These are phyloP conservation scores for Nycticebus coucang DNA, from an alignment of 2,113 vertebrate species.

Conservation along the genomic window DNA sequence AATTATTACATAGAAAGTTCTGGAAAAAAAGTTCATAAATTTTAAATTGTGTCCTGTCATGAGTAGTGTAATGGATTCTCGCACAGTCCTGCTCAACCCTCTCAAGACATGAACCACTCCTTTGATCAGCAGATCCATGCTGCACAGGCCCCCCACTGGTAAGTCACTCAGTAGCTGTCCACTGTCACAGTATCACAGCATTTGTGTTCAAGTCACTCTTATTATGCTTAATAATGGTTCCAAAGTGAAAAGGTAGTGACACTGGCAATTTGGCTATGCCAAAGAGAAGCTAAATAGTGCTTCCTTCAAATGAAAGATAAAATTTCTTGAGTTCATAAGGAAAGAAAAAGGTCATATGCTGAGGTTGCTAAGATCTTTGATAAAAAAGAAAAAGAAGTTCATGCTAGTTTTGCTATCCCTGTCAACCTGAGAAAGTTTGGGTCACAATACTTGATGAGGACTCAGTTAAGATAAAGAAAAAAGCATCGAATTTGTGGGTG, in stretches of 20 bases:
- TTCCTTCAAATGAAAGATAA: background rate
- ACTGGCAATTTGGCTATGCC: too few species aligned
- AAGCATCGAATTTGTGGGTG: too few species aligned
- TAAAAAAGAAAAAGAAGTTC: too few species aligned
- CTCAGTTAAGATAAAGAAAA: too few species aligned
- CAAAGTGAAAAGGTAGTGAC: background rate
- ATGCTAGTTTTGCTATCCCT: too few species aligned
- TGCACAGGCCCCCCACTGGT: background rate
- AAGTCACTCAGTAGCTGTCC: background rate
- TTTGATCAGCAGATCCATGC: background rate
- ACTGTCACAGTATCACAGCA: background rate
- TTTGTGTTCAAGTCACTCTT: background rate
- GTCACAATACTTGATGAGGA: too few species aligned
- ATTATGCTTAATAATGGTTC: background rate
- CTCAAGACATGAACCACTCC: background rate
- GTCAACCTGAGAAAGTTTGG: too few species aligned
- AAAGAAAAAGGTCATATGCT: background rate
- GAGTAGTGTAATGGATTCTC: background rate
- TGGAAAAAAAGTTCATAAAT: background rate
- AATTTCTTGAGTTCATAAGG: background rate
- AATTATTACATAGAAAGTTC: background rate
- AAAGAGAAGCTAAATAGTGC: background rate
- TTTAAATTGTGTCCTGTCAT: background rate
- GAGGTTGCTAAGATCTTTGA: too few species aligned
- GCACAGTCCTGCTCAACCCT: background rate